These are phyloP conservation scores for Argynnis bischoffii DNA, from an alignment of 2,888 invertebrate genomes.

Conservation along the genomic window DNA sequence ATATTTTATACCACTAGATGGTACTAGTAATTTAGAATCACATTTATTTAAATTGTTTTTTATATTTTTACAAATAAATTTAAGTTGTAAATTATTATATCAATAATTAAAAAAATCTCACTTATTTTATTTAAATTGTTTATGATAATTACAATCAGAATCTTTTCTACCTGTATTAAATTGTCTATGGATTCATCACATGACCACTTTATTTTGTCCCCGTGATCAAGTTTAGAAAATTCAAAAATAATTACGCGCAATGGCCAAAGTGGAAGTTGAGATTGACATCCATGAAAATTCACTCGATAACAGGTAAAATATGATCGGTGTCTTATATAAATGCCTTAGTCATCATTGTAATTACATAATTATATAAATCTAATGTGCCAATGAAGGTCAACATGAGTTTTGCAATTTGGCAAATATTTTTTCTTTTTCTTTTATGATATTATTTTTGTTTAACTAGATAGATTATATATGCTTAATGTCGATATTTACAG, in stretches of 20 bases:
- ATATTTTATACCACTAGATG: background rate
- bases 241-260: slow-evolving; percentile 84
- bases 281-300: slow-evolving; percentile 84
- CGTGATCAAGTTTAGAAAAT: slow-evolving; percentile 87
- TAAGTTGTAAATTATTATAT: background rate
- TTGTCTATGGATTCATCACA: slow-evolving; percentile 81
- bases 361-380: slow-evolving; percentile 67
- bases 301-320: slow-evolving; percentile 83
- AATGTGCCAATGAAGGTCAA: slow-evolving; percentile 70
- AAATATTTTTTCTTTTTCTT: slow-evolving; percentile 46
- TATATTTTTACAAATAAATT: too few species aligned
- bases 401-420: slow-evolving; percentile 69
- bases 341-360: slow-evolving; percentile 43
- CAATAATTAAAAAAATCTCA: background rate
- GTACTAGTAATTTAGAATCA: background rate
- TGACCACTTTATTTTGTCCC: slow-evolving; percentile 87
- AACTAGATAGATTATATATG: slow-evolving; percentile 42
- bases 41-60: background rate
- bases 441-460: slow-evolving; percentile 44
- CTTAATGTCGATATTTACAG: slow-evolving; percentile 55
- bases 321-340: slow-evolving; percentile 35
- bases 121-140: background rate
- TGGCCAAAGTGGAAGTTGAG: slow-evolving; percentile 81
- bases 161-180: slow-evolving; percentile 39
- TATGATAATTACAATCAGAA: background rate